Base-by-base conservation (phyloP, 2,797 vertebrate genomes). In the Leptodactylus fallax region DNA sequence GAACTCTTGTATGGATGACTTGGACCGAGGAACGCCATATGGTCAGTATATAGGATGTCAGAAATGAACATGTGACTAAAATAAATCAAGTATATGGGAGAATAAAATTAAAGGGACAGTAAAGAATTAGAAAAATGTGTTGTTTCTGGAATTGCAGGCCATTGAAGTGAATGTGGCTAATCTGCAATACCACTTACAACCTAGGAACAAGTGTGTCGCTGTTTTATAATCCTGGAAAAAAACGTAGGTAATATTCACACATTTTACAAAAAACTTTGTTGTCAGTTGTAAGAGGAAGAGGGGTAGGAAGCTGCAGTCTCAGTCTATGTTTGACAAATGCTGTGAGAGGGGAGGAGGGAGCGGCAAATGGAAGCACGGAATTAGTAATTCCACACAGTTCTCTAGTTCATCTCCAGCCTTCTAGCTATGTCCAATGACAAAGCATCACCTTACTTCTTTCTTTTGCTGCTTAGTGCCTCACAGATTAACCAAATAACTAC, bases 1-100 rank as follows among this genome's bases (percentile, higher is more conserved):
- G 36, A 92, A 95, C 55, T 21, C 92, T 91, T 99, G 98, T 91
- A 92, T 95, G 2, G 93, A 94, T 0, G 91, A 91, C 86, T 92
- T 90, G 0, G 93, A 92, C 81, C 82, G 23, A 23, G 47, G 49
- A 21, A 86, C 85, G 6, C 88, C 88, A 79, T 89, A 86, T 55
- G 88, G 88, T 89, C 49, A 13, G 84, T 65, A 81, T 45, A 76
- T n/a, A 23, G 21, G 17, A 49, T 51, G 21, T n/a, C 36, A 36
- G 36, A 36, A 36, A n/a, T n/a, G 45, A 14, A 1, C 45, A 72
- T 45, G 7, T 72, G 36, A 7, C 27, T 36, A 16, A 71, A 27
- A 27, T 27, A 12, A 65, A 65, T 25, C 61, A 23, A n/a, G n/a
- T 23, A 3, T 14, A 69, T 7, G 13, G 0, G 25, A 27, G 65